A percentile compares a stretch with the other conserved stretches of the same genome.
Conservation (phyloP, 2,888 invertebrate genomes). For the Hypercompe scribonia region DNA sequence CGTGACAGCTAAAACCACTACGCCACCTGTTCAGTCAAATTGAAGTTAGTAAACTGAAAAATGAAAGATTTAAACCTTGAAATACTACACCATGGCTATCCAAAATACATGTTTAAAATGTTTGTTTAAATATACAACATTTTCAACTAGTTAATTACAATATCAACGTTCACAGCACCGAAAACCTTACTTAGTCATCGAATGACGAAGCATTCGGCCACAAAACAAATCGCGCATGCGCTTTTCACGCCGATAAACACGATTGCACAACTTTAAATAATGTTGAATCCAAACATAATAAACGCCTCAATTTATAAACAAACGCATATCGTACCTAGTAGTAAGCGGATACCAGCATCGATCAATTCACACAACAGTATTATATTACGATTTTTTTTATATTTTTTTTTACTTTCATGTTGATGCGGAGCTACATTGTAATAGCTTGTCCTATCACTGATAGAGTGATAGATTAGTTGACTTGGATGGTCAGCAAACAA, state of each 20-base stretch:
- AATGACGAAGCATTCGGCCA: constrained; percentile 1
- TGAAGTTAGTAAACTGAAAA: not conserved
- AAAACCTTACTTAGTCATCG: constrained; percentile 22
- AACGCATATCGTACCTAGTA: not conserved
- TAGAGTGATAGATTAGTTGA: not conserved
- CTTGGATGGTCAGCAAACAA: not conserved
- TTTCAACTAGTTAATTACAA: not conserved
- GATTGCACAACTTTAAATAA: not conserved
- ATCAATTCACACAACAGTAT: not conserved
- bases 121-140: not conserved
- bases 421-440: not conserved
- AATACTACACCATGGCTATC: not conserved
- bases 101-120: not conserved
- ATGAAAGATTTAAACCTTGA: not conserved
- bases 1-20: too few relatives aligned
- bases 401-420: not conserved
- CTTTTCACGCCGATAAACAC: not conserved
- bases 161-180: constrained; percentile 23
- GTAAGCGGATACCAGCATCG: not conserved
- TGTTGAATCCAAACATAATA: not conserved
- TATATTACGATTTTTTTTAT: not conserved
- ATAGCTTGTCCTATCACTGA: not conserved
- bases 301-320: not conserved
- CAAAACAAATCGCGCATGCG: not conserved
- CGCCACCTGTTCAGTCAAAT: too few relatives aligned